These are phyloP conservation scores for Plagiodera versicolora DNA, from an alignment of 2,888 invertebrate species.

Conservation along the genomic window DNA sequence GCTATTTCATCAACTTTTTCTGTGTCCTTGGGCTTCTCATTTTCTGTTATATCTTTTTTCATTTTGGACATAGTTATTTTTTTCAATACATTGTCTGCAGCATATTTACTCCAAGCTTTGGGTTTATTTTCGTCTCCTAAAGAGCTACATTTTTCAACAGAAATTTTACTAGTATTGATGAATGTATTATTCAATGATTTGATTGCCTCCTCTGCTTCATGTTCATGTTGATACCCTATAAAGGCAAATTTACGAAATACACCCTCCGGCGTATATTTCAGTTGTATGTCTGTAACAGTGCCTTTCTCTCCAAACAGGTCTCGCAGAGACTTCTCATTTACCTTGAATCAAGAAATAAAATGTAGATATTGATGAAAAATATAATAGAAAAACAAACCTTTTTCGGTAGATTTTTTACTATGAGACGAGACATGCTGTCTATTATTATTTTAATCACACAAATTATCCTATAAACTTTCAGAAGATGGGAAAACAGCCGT, in stretches of 20 bases:
- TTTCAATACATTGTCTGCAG: slow-evolving; percentile 72
- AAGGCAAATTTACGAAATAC: slow-evolving; percentile 93
- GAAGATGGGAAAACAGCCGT: background rate
- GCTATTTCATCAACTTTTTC: slow-evolving; percentile 59
- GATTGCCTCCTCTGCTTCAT: slow-evolving; percentile 76
- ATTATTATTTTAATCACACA: background rate
- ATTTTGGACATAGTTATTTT: slow-evolving; percentile 51
- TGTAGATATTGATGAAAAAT: slow-evolving; percentile 7
- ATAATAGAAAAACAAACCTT: slow-evolving; percentile 63
- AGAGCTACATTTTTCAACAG: slow-evolving; percentile 72
- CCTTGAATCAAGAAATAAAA: slow-evolving; percentile 57
- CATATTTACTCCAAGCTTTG: slow-evolving; percentile 91
- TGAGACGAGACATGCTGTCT: slow-evolving; percentile 75
- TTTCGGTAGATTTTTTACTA: slow-evolving; percentile 89
- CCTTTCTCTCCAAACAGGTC: slow-evolving; percentile 79
- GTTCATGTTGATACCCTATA: slow-evolving; percentile 82
- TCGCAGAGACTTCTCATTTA: slow-evolving; percentile 75
- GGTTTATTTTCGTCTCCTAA: slow-evolving; percentile 72
- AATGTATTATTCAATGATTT: slow-evolving; percentile 82
- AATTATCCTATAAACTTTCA: background rate
- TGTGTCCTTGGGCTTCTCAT: slow-evolving; percentile 42
- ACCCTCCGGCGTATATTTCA: slow-evolving; percentile 91
- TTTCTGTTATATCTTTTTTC: slow-evolving; percentile 38
- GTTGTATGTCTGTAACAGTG: slow-evolving; percentile 87
- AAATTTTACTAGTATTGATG: slow-evolving; percentile 79